Conservation (phyloP, 2,113 vertebrate genomes). For the Micronycteris hirsuta region DNA sequence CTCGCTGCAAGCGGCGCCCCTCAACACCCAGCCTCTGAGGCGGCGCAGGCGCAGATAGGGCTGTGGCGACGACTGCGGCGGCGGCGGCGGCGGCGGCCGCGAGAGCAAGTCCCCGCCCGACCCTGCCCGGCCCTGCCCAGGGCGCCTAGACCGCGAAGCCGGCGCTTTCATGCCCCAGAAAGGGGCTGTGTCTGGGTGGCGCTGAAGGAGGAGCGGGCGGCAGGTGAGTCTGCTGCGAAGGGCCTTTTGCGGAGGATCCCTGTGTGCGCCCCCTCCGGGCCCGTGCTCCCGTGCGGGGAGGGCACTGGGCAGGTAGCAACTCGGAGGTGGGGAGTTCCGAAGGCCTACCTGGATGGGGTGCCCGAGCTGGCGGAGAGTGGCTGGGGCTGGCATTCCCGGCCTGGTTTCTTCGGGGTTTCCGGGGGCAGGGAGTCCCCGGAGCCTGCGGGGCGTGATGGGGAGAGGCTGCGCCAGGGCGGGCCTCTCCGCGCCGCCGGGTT, state of each 20-base stretch:
- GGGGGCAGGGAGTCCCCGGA: constrained; percentile 43
- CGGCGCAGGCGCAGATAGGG: constrained; percentile 69
- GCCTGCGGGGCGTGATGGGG: not conserved
- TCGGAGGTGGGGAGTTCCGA: not conserved
- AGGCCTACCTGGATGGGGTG: not conserved
- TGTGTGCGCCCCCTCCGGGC: not conserved
- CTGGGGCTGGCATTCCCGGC: not conserved
- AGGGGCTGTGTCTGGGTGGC: not conserved
- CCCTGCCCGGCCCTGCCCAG: not conserved
- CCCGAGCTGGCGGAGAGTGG: not conserved
- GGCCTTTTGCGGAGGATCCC: not conserved
- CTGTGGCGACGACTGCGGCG: not conserved
- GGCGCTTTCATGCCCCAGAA: constrained; percentile 27
- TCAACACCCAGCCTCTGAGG: not conserved
- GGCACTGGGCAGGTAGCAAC: not conserved
- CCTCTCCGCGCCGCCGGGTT: not conserved
- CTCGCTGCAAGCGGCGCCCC: constrained; percentile 40
- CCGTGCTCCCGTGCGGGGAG: not conserved
- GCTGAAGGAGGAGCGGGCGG: not conserved
- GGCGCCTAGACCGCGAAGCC: constrained; percentile 47
- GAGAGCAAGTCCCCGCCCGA: not conserved
- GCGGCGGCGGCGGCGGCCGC: not conserved
- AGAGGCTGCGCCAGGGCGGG: not conserved
- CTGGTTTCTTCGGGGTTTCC: not conserved
- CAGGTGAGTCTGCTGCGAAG: constrained; percentile 54